Evolutionary conservation across 2,797 vertebrate species (phyloP), one percentile per base, ranked within the genome.

Genomic region (Catharus ustulatus): DNA sequence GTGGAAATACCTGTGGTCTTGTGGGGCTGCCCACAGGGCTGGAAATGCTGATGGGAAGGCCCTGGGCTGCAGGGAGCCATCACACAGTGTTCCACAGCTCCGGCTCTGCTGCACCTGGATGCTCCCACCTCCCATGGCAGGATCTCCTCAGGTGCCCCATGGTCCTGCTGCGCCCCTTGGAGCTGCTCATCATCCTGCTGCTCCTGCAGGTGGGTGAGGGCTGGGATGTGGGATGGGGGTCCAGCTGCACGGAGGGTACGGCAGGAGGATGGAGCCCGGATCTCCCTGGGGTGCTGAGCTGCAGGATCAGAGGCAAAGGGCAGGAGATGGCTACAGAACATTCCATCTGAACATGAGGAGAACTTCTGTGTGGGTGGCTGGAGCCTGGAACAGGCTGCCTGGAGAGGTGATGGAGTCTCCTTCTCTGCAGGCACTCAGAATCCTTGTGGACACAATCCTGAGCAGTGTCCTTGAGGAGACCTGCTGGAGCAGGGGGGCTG

Each of bases 161-260:
- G 67, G 29, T 38, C 51, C 61, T 8, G 5, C 59, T n/a, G 76
- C 3, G 1, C 27, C 49, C 68, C 61, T 40, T 30, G 69, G 61
- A 67, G 54, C 42, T 81, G 48, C 62, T 88, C 12, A 3, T 27
- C 54, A 1, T 68, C 48, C 54, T 88, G 62, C 69, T 74, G 77
- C 69, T 87, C 6, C 62, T 81, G 77, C 86, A 81, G 86, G 69
- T 74, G 62, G 46, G 54, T 61, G 23, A 51, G 84, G 38, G 58
- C 42, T n/a, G 75, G 36, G 45, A 5, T 46, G 30, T 42, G 61
- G 77, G 85, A 30, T 34, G 30, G 24, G 43, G 49, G 18, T 40
- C 34, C 0, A 4, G 36, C 32, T 22, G 62, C 46, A 67, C 0
- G 0, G 15, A 45, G 61, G 26, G 8, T 22, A 43, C 0, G 1